Percentiles rank a stretch among this genome's conserved stretches.
These are phyloP conservation scores for Scytalopus superciliaris DNA, from an alignment of 2,113 vertebrate genomes.

Conservation along the genomic window DNA sequence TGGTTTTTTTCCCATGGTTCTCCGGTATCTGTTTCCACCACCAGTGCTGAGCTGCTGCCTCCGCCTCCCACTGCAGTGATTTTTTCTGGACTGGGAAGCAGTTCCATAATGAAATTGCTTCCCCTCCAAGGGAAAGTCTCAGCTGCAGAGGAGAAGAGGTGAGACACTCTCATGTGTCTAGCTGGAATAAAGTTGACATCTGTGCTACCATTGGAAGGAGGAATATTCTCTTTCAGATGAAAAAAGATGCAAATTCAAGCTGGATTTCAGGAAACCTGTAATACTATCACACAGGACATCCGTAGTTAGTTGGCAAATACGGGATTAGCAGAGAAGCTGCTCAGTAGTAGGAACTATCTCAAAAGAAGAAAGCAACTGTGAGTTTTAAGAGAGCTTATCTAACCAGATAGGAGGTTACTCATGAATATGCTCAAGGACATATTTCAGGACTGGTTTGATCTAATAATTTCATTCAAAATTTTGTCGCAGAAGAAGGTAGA, in stretches of 20 bases:
- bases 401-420: neutral
- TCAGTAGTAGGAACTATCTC: neutral
- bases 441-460: neutral
- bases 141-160: neutral
- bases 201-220: neutral
- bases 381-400: neutral
- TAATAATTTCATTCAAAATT: neutral
- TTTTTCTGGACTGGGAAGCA: neutral
- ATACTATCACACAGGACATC: neutral
- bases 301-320: neutral
- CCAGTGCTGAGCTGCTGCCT: neutral
- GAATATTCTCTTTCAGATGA: neutral
- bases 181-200: neutral
- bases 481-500: neutral
- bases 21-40: neutral
- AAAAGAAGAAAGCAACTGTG: neutral
- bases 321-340: neutral
- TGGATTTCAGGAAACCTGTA: neutral
- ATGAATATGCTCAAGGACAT: neutral
- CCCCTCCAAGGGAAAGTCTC: neutral
- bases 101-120: neutral
- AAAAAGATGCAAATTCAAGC: neutral
- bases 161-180: accelerated
- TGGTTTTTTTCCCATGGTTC: neutral
- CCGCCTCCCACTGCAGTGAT: neutral